Conservation (phyloP, 2,888 invertebrate species). For the Thymelicus acteon region DNA sequence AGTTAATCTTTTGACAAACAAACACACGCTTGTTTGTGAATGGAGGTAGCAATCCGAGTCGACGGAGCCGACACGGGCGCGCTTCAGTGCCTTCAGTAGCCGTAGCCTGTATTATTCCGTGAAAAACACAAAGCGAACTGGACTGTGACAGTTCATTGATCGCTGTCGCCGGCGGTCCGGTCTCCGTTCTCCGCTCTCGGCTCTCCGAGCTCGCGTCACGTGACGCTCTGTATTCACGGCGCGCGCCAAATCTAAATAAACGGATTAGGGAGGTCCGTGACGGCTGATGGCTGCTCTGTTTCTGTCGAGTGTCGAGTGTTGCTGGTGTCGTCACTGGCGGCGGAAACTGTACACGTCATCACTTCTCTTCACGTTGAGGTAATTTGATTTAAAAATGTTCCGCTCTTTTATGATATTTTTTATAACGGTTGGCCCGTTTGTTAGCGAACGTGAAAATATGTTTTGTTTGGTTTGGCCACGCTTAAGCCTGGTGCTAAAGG, state of each 20-base stretch:
- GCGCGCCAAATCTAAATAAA: constrained; percentile 48
- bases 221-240: constrained; percentile 42
- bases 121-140: constrained; percentile 17
- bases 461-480: too few relatives aligned
- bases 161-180: neutral
- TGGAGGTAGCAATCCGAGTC: neutral
- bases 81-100: neutral
- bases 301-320: neutral
- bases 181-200: neutral
- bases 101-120: neutral
- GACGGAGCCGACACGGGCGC: neutral
- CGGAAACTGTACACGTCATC: constrained; percentile 1
- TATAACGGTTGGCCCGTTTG: neutral
- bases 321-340: too few relatives aligned
- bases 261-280: constrained; percentile 48
- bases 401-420: neutral
- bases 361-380: constrained; percentile 2
- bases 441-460: too few relatives aligned
- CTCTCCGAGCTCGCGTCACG: neutral
- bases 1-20: too few relatives aligned
- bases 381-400: constrained; percentile 2
- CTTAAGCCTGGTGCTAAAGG: too few relatives aligned
- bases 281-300: constrained; percentile 39
- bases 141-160: constrained; percentile 25
- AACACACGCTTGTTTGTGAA: neutral